A percentile compares a stretch with the other conserved stretches of the same genome.
These are phyloP conservation scores for Cheirogaleus medius DNA, from an alignment of 2,113 vertebrate species.

Conservation along the genomic window DNA sequence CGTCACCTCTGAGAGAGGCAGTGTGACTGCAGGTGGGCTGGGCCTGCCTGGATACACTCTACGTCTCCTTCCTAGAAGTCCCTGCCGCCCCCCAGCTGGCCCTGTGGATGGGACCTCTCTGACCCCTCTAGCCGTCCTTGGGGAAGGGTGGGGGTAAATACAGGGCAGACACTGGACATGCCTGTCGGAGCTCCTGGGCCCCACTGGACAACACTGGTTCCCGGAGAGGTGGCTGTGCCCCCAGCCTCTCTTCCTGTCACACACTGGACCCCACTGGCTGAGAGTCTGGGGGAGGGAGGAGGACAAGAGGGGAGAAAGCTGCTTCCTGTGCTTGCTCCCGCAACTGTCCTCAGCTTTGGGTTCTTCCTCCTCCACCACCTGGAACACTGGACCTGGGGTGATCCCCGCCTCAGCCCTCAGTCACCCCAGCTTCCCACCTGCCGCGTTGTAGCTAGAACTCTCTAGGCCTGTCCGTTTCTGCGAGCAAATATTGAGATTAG, in stretches of 20 bases:
- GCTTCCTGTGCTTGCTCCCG: neutral
- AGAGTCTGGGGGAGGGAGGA: constrained; percentile 23
- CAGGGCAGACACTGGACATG: constrained; percentile 71
- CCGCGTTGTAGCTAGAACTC: constrained; percentile 53
- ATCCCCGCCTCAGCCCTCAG: neutral
- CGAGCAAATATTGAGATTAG: constrained; percentile 65
- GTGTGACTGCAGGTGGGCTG: constrained; percentile 16
- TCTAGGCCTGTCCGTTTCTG: constrained; percentile 54
- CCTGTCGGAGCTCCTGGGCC: constrained; percentile 18
- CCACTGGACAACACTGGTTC: constrained; percentile 67
- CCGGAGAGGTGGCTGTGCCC: constrained; percentile 37
- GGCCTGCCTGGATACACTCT: neutral
- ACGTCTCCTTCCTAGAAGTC: neutral
- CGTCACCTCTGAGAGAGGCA: constrained; percentile 17
- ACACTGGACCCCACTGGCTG: constrained; percentile 76
- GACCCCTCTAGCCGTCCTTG: neutral
- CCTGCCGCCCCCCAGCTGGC: constrained; percentile 48
- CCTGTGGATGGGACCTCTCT: constrained; percentile 56
- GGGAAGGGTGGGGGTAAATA: neutral
- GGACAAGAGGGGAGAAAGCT: neutral
- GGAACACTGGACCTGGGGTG: constrained; percentile 71
- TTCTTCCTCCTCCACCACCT: neutral
- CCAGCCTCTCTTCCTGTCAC: constrained; percentile 54
- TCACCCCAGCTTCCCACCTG: neutral
- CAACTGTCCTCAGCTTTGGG: constrained; percentile 21